Evolutionary conservation across 2,888 invertebrate species (phyloP).

Genomic region (Atethmia centrago): DNA sequence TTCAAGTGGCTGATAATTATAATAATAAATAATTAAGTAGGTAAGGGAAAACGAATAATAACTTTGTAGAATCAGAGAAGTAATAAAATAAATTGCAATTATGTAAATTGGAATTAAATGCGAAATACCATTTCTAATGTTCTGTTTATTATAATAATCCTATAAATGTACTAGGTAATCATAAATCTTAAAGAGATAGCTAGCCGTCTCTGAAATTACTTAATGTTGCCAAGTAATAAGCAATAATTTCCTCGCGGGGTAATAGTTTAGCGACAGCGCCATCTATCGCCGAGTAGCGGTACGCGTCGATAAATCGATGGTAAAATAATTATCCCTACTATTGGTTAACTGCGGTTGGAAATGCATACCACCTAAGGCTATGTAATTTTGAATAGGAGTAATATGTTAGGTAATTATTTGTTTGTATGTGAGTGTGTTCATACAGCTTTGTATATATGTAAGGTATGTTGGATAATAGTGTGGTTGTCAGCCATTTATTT

Average conservation of each 20-base stretch:
- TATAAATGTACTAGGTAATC: conserved; percentile 51
- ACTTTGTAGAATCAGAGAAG: neutral
- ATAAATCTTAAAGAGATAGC: conserved; percentile 58
- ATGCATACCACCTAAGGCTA: conserved; percentile 69
- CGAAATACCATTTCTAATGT: conserved; percentile 15
- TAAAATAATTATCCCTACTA: conserved; percentile 67
- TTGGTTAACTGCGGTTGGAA: conserved; percentile 59
- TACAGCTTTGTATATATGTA: conserved; percentile 8
- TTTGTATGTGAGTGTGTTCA: conserved; percentile 28
- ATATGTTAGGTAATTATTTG: conserved; percentile 62
- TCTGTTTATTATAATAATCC: conserved; percentile 47
- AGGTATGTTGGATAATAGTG: conserved; percentile 38
- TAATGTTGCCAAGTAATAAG: conserved; percentile 67
- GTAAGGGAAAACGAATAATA: neutral
- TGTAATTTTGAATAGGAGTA: conserved; percentile 74
- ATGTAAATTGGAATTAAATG: conserved; percentile 6
- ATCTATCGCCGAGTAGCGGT: conserved; percentile 84
- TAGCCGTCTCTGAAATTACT: conserved; percentile 56
- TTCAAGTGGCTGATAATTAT: neutral
- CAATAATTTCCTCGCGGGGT: conserved; percentile 64
- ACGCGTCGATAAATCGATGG: conserved; percentile 78
- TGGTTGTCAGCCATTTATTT: conserved; percentile 22
- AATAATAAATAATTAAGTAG: conserved; percentile 6
- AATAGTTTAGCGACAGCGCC: conserved; percentile 76
- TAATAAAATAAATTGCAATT: neutral